These are phyloP conservation scores for Dolichotis patagonum DNA, from an alignment of 2,113 vertebrate species.

Conservation along the genomic window DNA sequence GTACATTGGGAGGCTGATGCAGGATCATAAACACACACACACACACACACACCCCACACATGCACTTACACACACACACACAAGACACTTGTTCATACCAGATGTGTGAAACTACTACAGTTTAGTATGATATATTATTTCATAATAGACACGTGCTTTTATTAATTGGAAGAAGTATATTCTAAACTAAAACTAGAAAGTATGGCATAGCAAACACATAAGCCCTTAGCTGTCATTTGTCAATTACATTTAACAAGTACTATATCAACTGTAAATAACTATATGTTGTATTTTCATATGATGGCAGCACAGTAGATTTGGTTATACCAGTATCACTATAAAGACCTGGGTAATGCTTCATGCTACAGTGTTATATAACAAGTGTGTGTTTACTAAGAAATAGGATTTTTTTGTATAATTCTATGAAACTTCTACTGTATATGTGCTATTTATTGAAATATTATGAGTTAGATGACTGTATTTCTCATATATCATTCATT, in stretches of 20 bases:
- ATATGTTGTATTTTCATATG: background rate
- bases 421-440: background rate
- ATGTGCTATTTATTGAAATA: too few species aligned
- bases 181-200: background rate
- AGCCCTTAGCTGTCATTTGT: background rate
- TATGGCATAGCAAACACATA: background rate
- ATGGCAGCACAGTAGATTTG: background rate
- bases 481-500: background rate
- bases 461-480: background rate
- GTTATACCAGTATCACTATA: background rate
- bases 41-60: background rate
- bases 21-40: background rate
- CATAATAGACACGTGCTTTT: background rate
- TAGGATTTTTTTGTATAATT: background rate
- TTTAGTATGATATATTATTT: background rate
- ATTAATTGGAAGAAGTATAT: background rate
- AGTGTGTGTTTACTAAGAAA: too few species aligned
- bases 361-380: background rate
- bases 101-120: background rate
- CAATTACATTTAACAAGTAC: background rate
- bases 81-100: background rate
- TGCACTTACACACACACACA: background rate
- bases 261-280: background rate
- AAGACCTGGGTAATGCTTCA: background rate
- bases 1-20: background rate